phyloP scores from a whole-genome alignment of 2,888 invertebrate species.

The Terebella lapidaria region DNA sequence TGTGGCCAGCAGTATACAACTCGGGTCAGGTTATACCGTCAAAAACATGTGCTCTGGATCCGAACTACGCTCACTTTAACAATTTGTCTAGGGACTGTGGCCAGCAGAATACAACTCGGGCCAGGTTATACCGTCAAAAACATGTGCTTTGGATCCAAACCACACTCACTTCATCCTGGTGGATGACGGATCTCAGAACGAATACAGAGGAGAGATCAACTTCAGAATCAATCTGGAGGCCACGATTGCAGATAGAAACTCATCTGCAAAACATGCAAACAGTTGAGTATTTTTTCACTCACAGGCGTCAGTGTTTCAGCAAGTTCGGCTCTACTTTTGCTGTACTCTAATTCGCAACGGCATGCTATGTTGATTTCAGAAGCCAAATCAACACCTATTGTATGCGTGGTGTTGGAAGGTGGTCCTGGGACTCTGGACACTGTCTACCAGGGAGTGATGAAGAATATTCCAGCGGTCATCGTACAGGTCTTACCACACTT shows the following conservation, averaged over 20 bases:
- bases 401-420: slow-evolving; percentile 49
- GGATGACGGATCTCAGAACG: slow-evolving; percentile 48
- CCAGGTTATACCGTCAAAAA: slow-evolving; percentile 12
- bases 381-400: slow-evolving; percentile 39
- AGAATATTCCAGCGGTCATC: slow-evolving; percentile 47
- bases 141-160: slow-evolving; percentile 49
- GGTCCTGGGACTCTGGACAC: slow-evolving; percentile 49
- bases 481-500: slow-evolving; percentile 42
- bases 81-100: background rate
- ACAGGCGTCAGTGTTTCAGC: too few species aligned
- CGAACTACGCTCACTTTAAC: too few species aligned
- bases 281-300: too few species aligned
- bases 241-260: slow-evolving; percentile 35
- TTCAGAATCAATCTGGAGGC: slow-evolving; percentile 46
- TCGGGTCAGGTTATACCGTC: too few species aligned
- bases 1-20: too few species aligned
- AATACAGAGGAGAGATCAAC: slow-evolving; percentile 46
- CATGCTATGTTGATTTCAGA: too few species aligned
- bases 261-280: too few species aligned
- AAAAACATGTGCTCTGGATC: too few species aligned
- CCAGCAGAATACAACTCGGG: too few species aligned
- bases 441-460: slow-evolving; percentile 40
- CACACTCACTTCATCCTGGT: slow-evolving; percentile 54
- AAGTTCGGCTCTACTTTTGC: too few species aligned
- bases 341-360: background rate